These are phyloP conservation scores for Odontophorus gujanensis DNA, from an alignment of 2,113 vertebrate species.

Conservation along the genomic window DNA sequence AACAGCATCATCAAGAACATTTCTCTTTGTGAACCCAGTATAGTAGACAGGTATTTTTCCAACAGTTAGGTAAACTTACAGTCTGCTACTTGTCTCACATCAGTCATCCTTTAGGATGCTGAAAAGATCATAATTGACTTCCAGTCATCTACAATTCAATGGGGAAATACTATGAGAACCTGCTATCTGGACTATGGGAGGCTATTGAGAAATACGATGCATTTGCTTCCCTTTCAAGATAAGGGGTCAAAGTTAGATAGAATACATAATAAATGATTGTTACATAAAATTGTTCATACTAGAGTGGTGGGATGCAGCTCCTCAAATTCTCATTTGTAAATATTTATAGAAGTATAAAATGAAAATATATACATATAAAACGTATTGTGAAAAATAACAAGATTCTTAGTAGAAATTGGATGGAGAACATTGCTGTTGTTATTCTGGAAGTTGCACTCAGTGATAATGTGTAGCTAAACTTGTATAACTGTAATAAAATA, in stretches of 20 bases:
- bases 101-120: background rate
- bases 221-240: background rate
- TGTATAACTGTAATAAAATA: background rate
- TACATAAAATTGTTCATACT: background rate
- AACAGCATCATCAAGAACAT: background rate
- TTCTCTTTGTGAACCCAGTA: background rate
- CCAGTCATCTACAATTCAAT: background rate
- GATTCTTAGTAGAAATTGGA: background rate
- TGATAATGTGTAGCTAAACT: background rate
- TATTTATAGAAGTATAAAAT: background rate
- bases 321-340: background rate
- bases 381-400: background rate
- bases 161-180: background rate
- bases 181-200: background rate
- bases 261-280: background rate
- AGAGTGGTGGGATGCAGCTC: background rate
- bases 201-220: background rate
- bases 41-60: background rate
- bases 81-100: background rate
- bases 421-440: background rate
- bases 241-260: background rate
- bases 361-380: background rate
- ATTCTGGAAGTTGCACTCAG: background rate
- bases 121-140: background rate
- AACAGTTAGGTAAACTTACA: background rate